Percentiles rank a stretch among this genome's conserved stretches.
These are phyloP conservation scores for Poeciliopsis infans DNA, from an alignment of 2,797 vertebrate genomes.

Conservation along the genomic window DNA sequence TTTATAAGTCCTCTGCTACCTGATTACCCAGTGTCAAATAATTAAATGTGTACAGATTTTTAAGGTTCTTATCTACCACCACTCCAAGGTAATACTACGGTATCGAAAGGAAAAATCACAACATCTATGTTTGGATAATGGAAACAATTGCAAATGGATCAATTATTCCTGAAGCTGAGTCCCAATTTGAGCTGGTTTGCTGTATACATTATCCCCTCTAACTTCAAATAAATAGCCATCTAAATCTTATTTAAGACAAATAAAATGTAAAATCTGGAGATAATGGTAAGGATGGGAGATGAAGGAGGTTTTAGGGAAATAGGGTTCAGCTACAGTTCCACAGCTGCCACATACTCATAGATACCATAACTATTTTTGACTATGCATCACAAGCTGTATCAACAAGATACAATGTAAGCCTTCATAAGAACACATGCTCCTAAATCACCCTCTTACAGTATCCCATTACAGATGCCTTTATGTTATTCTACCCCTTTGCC, in stretches of 20 bases:
- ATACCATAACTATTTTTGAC: conserved; percentile 9
- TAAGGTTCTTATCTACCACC: not conserved
- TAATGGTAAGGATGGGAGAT: not conserved
- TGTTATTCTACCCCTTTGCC: conserved; percentile 74
- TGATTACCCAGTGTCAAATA: not conserved
- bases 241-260: not conserved
- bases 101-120: not conserved
- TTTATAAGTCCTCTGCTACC: not conserved
- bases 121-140: not conserved
- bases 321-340: not conserved
- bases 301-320: not conserved
- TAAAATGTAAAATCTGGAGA: not conserved
- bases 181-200: not conserved
- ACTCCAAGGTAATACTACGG: not conserved
- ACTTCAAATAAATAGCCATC: not conserved
- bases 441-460: conserved; percentile 48
- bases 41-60: not conserved
- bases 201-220: not conserved
- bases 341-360: conserved; percentile 4
- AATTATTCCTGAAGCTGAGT: not conserved
- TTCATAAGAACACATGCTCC: conserved; percentile 51
- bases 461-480: conserved; percentile 66
- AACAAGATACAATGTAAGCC: conserved; percentile 18
- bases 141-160: not conserved
- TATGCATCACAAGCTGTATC: conserved; percentile 19